These are phyloP conservation scores for Cactoblastis cactorum DNA, from an alignment of 2,888 invertebrate species.

Conservation along the genomic window DNA sequence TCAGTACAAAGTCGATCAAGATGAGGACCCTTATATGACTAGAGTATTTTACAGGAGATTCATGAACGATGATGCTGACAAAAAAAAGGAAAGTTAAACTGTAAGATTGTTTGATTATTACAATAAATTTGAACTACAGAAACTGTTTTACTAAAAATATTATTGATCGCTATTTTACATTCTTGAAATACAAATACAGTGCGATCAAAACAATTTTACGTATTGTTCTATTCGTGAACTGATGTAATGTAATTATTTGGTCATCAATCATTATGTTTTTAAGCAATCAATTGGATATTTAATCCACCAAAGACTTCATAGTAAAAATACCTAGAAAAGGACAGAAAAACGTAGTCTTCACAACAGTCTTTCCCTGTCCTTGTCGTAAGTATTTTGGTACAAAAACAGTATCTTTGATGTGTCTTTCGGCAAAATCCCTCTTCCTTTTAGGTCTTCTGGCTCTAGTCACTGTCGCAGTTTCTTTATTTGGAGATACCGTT, in stretches of 20 bases:
- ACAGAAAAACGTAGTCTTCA: conserved; percentile 50
- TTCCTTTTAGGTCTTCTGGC: not conserved
- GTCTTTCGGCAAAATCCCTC: not conserved
- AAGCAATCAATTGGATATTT: too few relatives aligned
- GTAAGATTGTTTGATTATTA: not conserved
- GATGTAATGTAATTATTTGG: too few relatives aligned
- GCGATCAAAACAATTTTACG: too few relatives aligned
- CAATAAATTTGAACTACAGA: not conserved
- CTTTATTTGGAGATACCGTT: not conserved
- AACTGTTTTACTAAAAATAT: not conserved
- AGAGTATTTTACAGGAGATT: conserved; percentile 60
- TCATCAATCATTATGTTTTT: too few relatives aligned
- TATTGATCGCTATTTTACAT: too few relatives aligned
- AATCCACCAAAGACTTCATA: conserved; percentile 40
- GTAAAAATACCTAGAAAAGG: conserved; percentile 57
- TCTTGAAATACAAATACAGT: too few relatives aligned
- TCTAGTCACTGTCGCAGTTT: not conserved
- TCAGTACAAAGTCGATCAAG: conserved; percentile 47
- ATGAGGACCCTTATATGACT: conserved; percentile 63
- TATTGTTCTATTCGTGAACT: too few relatives aligned
- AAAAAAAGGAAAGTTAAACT: not conserved
- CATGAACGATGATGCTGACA: conserved; percentile 32
- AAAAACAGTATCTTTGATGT: not conserved
- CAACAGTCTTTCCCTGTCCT: conserved; percentile 25
- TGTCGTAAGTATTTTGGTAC: conserved; percentile 17